These are phyloP conservation scores for Karalla daura DNA, from an alignment of 2,797 vertebrate species.

Conservation along the genomic window DNA sequence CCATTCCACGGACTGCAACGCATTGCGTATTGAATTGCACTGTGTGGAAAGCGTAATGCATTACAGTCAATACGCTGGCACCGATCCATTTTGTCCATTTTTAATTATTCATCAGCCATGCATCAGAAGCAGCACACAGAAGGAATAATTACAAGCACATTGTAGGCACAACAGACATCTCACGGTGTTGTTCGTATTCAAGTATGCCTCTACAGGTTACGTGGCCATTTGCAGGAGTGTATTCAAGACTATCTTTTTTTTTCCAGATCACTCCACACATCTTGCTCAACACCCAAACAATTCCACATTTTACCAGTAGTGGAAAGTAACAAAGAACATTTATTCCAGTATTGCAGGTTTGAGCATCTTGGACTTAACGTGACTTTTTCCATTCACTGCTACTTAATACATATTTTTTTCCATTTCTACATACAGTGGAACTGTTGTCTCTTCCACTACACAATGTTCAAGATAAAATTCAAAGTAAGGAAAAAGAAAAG, in stretches of 20 bases:
- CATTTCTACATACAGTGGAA: not conserved
- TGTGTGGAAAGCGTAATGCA: slow-evolving; percentile 34
- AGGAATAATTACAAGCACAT: slow-evolving; percentile 9
- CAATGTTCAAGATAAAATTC: not conserved
- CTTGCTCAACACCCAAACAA: not conserved
- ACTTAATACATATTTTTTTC: not conserved
- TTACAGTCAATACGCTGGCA: slow-evolving; percentile 57
- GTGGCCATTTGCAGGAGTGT: not conserved
- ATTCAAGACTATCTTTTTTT: not conserved
- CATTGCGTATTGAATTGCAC: slow-evolving; percentile 28
- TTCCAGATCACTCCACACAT: not conserved
- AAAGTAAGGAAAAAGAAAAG: not conserved
- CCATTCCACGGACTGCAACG: slow-evolving; percentile 9
- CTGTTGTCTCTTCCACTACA: not conserved
- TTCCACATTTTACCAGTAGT: not conserved
- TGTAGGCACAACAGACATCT: slow-evolving; percentile 17
- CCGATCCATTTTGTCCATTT: slow-evolving; percentile 47
- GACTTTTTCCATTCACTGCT: not conserved
- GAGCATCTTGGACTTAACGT: not conserved
- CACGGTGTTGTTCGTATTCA: not conserved
- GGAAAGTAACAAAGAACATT: not conserved
- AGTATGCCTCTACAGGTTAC: slow-evolving; percentile 10
- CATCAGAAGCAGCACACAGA: slow-evolving; percentile 32
- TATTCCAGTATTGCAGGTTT: not conserved
- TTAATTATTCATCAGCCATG: slow-evolving; percentile 60